Conservation (phyloP, 2,113 vertebrate genomes). For the Ammodramus savannarum region DNA sequence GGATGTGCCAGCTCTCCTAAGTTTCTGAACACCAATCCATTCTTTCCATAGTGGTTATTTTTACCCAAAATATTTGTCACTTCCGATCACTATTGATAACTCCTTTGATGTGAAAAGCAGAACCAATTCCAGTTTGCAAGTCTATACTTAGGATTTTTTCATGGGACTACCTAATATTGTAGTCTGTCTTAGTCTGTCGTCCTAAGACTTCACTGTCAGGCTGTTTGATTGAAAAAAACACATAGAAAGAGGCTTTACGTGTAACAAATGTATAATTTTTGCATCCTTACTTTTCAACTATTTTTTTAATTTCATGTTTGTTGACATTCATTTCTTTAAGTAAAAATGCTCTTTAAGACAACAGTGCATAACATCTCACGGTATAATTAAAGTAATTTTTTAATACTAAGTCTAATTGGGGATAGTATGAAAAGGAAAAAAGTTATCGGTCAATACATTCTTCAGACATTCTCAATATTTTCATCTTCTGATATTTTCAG, state of each 20-base stretch:
- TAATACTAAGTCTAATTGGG: background rate
- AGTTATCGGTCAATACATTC: fast-evolving
- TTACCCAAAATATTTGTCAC: background rate
- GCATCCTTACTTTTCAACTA: background rate
- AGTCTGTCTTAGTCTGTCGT: background rate
- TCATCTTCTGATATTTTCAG: background rate
- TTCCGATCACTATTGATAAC: fast-evolving
- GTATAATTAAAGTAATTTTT: background rate
- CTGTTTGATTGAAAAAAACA: background rate
- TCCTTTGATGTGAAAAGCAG: background rate
- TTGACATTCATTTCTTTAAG: background rate
- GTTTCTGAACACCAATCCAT: background rate
- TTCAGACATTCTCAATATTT: background rate
- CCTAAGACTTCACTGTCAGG: background rate
- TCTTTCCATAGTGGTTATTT: background rate
- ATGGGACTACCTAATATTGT: background rate
- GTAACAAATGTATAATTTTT: background rate
- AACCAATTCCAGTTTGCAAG: background rate
- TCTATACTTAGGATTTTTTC: background rate
- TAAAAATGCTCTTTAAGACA: background rate
- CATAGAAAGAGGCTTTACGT: background rate
- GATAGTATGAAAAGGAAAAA: background rate
- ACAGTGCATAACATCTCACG: background rate
- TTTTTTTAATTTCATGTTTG: background rate
- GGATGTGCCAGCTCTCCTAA: background rate